These are phyloP conservation scores for Glaucidium brasilianum DNA, from an alignment of 2,113 vertebrate species.

Conservation along the genomic window DNA sequence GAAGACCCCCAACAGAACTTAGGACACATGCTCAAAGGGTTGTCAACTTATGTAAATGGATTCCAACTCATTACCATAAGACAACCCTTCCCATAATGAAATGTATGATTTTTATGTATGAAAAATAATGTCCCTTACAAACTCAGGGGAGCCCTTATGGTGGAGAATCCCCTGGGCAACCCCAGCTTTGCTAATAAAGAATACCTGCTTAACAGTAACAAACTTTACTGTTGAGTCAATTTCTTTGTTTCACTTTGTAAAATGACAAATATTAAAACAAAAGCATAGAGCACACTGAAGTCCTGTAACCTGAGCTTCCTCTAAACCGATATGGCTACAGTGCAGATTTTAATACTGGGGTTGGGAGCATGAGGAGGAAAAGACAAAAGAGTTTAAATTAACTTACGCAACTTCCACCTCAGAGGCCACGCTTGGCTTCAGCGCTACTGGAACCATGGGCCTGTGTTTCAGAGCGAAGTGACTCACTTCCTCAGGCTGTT, in stretches of 20 bases:
- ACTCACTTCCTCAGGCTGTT: conserved; percentile 64
- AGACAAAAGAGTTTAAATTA: conserved; percentile 37
- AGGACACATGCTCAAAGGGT: too few species aligned
- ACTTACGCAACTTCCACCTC: conserved; percentile 45
- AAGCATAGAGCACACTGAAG: neutral
- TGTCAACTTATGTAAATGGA: too few species aligned
- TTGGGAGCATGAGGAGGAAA: neutral
- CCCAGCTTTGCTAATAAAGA: too few species aligned
- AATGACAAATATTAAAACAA: neutral
- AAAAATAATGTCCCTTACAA: too few species aligned
- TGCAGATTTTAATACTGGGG: neutral
- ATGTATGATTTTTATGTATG: too few species aligned
- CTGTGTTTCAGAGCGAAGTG: conserved; percentile 12
- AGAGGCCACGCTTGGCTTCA: conserved; percentile 12
- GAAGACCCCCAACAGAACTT: too few species aligned
- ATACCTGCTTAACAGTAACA: too few species aligned
- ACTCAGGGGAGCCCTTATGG: too few species aligned
- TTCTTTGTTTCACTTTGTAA: neutral
- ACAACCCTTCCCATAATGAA: too few species aligned
- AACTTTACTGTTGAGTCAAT: too few species aligned
- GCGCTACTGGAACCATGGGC: neutral
- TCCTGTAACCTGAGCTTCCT: neutral
- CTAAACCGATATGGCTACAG: neutral
- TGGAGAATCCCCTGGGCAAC: too few species aligned
- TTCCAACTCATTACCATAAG: too few species aligned